phyloP scores from a whole-genome alignment of 2,113 vertebrate species.

The Pomatorhinus ruficollis region DNA sequence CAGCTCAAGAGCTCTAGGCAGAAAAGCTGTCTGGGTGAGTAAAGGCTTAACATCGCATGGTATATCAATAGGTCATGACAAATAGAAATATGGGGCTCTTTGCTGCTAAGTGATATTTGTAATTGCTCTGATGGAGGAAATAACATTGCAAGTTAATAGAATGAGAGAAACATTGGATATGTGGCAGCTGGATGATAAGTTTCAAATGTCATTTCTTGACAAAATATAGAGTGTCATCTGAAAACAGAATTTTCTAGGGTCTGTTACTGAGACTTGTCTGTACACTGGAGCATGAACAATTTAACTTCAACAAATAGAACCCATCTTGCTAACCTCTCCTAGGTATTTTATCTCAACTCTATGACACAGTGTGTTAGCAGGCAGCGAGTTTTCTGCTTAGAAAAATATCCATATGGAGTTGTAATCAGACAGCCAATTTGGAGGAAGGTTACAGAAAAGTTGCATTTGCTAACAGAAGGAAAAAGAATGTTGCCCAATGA shows the following conservation, averaged over 20 bases:
- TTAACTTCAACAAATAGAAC: background rate
- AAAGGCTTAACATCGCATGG: accelerated
- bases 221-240: background rate
- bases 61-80: background rate
- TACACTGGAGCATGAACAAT: background rate
- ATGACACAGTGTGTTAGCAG: background rate
- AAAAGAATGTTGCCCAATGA: background rate
- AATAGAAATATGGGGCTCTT: background rate
- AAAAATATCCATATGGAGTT: background rate
- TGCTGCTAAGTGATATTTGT: background rate
- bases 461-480: background rate
- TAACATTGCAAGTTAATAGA: background rate
- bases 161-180: background rate
- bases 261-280: background rate
- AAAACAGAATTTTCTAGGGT: background rate
- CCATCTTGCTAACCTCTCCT: background rate
- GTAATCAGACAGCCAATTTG: background rate
- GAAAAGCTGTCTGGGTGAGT: background rate
- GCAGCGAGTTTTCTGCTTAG: background rate
- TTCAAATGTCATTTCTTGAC: background rate
- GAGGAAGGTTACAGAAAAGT: background rate
- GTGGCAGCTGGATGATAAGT: background rate
- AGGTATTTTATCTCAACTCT: background rate
- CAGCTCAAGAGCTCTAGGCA: background rate
- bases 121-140: background rate